These are phyloP conservation scores for Eleutherodactylus coqui DNA, from an alignment of 2,797 vertebrate genomes.

Conservation along the genomic window DNA sequence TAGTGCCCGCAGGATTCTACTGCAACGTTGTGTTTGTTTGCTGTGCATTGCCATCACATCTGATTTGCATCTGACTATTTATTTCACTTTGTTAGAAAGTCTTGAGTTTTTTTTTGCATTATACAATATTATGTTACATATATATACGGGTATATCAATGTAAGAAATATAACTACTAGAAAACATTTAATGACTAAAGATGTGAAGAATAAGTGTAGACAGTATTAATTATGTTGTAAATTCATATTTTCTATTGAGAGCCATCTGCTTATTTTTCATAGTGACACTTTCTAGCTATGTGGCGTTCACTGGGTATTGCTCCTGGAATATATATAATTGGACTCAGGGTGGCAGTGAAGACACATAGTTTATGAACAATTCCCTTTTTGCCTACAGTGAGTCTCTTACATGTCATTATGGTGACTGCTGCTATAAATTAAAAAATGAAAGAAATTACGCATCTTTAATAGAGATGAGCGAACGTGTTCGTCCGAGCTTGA, in stretches of 20 bases:
- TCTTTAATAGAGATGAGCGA: too few relatives aligned
- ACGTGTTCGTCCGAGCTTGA: too few relatives aligned
- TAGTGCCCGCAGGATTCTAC: too few relatives aligned
- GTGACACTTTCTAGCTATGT: neutral
- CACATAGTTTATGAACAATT: conserved; percentile 1
- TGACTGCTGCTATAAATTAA: neutral
- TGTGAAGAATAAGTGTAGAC: neutral
- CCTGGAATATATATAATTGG: neutral
- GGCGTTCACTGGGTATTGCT: neutral
- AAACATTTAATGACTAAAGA: neutral
- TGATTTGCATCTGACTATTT: too few relatives aligned
- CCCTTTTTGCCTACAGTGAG: neutral
- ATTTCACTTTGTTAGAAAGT: too few relatives aligned
- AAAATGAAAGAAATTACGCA: neutral
- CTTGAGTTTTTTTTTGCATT: neutral
- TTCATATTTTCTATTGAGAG: neutral
- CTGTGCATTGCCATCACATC: too few relatives aligned
- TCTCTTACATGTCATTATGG: neutral
- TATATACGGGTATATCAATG: neutral
- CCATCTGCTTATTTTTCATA: neutral
- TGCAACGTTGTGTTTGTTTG: too few relatives aligned
- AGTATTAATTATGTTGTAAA: neutral
- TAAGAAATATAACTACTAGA: neutral
- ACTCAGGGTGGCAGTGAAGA: conserved; percentile 38
- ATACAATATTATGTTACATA: neutral